These are phyloP conservation scores for Muscicapa striata DNA, from an alignment of 2,797 vertebrate genomes.

Conservation along the genomic window DNA sequence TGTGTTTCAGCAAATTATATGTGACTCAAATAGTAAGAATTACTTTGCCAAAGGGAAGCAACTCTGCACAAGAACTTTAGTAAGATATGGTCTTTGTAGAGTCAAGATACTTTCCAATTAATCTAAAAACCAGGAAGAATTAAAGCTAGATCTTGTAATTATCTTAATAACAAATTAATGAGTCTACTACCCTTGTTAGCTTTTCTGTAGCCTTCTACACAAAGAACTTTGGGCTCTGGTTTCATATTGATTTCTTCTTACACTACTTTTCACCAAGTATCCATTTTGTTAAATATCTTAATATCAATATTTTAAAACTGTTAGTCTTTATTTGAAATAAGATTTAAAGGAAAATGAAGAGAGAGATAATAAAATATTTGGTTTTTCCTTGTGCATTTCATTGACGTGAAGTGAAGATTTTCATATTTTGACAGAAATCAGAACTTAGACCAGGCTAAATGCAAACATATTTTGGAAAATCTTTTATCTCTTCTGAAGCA, in stretches of 20 bases:
- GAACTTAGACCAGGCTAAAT: neutral
- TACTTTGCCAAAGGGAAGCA: neutral
- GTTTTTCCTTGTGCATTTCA: neutral
- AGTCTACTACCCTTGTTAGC: accelerated
- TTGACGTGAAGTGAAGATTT: neutral
- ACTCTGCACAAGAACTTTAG: neutral
- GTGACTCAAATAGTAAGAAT: neutral
- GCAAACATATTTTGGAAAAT: neutral
- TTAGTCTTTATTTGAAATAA: neutral
- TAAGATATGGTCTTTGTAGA: neutral
- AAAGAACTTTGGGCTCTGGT: neutral
- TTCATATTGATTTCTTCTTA: neutral
- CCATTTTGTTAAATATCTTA: neutral
- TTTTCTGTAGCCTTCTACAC: neutral
- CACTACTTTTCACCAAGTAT: neutral
- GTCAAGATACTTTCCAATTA: neutral
- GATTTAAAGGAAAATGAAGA: neutral
- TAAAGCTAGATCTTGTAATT: neutral
- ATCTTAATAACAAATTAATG: neutral
- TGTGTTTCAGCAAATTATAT: neutral
- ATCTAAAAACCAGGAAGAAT: neutral
- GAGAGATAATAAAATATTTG: neutral
- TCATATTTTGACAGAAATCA: neutral
- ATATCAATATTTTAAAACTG: neutral
- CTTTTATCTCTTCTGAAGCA: neutral